Evolutionary conservation across 2,888 invertebrate genomes (phyloP).

Genomic region (Phalera bucephala): DNA sequence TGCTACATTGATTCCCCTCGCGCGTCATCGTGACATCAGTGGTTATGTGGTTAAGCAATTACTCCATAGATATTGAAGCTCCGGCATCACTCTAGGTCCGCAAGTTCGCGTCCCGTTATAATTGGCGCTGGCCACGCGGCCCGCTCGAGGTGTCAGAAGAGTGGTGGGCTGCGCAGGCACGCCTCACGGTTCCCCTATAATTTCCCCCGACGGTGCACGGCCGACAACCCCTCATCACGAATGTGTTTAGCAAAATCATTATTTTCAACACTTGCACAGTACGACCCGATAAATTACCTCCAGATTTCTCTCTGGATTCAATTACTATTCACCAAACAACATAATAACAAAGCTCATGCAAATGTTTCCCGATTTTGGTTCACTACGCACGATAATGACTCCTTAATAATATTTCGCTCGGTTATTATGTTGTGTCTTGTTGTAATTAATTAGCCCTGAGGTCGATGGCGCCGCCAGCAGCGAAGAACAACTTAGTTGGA

Average conservation of each 20-base stretch:
- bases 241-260: constrained; percentile 51
- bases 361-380: background rate
- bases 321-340: background rate
- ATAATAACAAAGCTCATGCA: background rate
- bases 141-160: constrained; percentile 65
- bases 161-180: constrained; percentile 41
- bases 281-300: constrained; percentile 1
- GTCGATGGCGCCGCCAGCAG: constrained; percentile 23
- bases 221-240: constrained; percentile 55
- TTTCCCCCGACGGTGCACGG: constrained; percentile 47
- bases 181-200: constrained; percentile 60
- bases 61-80: constrained; percentile 51
- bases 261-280: constrained; percentile 32
- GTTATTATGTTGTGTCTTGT: constrained; percentile 23
- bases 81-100: constrained; percentile 35
- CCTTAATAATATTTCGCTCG: constrained; percentile 23
- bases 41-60: constrained; percentile 74
- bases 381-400: background rate
- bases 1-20: constrained; percentile 59
- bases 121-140: constrained; percentile 53
- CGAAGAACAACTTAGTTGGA: constrained; percentile 18
- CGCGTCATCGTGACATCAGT: constrained; percentile 44
- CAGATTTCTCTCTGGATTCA: background rate
- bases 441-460: constrained; percentile 33
- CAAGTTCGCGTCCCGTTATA: constrained; percentile 69